A percentile compares a stretch with the other conserved stretches of the same genome.
phyloP scores from a whole-genome alignment of 2,797 vertebrate genomes.

The Squalus acanthias region DNA sequence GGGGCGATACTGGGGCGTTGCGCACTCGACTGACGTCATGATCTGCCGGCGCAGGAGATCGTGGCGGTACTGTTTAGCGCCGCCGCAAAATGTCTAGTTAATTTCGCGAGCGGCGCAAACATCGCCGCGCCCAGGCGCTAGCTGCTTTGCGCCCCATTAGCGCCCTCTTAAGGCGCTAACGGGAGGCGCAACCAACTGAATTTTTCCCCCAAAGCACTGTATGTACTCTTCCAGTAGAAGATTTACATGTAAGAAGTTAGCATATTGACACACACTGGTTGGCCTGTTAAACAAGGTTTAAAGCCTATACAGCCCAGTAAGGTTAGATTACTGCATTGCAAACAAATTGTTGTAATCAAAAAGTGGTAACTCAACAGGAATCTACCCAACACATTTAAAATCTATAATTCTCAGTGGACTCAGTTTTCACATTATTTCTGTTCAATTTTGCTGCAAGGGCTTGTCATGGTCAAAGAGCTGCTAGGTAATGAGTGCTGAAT shows the following conservation, averaged over 20 bases:
- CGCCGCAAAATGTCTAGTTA: too few relatives aligned
- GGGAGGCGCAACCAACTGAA: too few relatives aligned
- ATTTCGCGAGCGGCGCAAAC: too few relatives aligned
- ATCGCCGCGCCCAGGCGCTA: too few relatives aligned
- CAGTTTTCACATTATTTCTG: background rate
- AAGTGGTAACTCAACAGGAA: background rate
- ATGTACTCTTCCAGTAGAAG: background rate
- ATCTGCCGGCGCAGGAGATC: too few relatives aligned
- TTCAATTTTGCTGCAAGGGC: background rate
- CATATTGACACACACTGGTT: background rate
- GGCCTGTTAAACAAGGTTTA: background rate
- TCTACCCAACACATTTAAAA: background rate
- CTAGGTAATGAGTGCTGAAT: background rate
- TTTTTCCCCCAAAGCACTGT: too few relatives aligned
- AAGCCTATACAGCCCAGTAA: background rate
- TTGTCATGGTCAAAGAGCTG: background rate
- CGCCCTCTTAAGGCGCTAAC: too few relatives aligned
- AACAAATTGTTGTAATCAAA: background rate
- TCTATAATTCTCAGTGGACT: background rate
- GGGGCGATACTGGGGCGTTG: too few relatives aligned
- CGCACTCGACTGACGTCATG: too few relatives aligned
- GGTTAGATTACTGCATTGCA: background rate
- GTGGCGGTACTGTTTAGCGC: too few relatives aligned
- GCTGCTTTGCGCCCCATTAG: too few relatives aligned
- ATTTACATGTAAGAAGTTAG: background rate